phyloP scores from a whole-genome alignment of 2,888 invertebrate genomes.

The Campoplex capitator region DNA sequence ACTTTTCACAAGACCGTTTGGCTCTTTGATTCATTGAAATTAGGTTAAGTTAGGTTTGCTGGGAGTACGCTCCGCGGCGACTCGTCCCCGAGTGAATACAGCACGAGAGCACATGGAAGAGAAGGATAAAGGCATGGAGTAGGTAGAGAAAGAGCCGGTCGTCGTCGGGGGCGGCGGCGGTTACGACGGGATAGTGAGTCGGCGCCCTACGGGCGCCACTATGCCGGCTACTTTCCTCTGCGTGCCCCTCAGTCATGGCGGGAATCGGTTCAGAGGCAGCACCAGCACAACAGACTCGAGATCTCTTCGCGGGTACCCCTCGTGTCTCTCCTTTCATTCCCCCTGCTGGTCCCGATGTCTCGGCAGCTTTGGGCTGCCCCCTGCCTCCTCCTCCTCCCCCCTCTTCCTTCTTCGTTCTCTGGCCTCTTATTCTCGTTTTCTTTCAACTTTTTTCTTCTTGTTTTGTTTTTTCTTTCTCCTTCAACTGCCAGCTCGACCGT shows the following conservation, averaged over 20 bases:
- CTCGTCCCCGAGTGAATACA: conserved; percentile 30
- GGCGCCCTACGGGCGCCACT: conserved; percentile 81
- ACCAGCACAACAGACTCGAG: conserved; percentile 37
- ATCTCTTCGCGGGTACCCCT: conserved; percentile 43
- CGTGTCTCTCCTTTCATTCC: conserved; percentile 33
- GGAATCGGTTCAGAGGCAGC: conserved; percentile 64
- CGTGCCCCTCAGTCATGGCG: conserved; percentile 65
- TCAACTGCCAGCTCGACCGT: conserved; percentile 47
- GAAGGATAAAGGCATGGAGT: conserved; percentile 31
- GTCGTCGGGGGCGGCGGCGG: conserved; percentile 72
- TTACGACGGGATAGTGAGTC: conserved; percentile 76
- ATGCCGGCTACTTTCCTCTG: conserved; percentile 77
- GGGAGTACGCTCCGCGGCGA: conserved; percentile 18
- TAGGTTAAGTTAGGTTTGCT: conserved; percentile 35
- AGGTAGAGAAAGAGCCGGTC: conserved; percentile 49
- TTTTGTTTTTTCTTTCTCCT: conserved; percentile 28
- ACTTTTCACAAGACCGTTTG: not conserved
- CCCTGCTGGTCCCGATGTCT: conserved; percentile 27
- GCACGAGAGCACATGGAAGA: conserved; percentile 29
- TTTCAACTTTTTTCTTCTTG: conserved; percentile 57
- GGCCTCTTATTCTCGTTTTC: conserved; percentile 57
- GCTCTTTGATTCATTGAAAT: conserved; percentile 11
- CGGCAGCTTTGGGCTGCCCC: conserved; percentile 42
- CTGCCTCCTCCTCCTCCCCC: conserved; percentile 54
- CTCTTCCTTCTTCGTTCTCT: conserved; percentile 41